A percentile compares a stretch with the other conserved stretches of the same genome.
These are phyloP conservation scores for Physeter macrocephalus DNA, from an alignment of 2,113 vertebrate genomes.

Conservation along the genomic window DNA sequence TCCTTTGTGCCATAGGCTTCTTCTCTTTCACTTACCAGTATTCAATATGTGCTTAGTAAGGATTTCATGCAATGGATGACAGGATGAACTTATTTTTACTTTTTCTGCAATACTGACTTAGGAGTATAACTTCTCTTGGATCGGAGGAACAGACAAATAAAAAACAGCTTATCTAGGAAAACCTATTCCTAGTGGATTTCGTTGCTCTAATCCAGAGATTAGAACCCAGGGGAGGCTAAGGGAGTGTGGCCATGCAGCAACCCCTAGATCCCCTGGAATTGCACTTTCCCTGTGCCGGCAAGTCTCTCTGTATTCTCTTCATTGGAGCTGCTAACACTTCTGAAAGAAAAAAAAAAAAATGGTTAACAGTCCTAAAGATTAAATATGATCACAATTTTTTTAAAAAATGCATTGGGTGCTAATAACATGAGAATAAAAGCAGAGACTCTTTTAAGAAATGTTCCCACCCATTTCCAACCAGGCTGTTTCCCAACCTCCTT, in stretches of 20 bases:
- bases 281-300: neutral
- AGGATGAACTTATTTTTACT: neutral
- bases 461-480: neutral
- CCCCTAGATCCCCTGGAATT: neutral
- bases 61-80: neutral
- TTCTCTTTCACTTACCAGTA: neutral
- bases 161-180: neutral
- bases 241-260: neutral
- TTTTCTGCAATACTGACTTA: neutral
- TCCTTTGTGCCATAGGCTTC: neutral
- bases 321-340: neutral
- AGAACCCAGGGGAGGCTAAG: neutral
- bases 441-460: neutral
- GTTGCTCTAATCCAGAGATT: neutral
- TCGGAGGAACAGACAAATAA: neutral
- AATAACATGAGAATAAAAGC: neutral
- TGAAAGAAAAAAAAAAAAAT: neutral
- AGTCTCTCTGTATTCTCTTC: neutral
- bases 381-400: neutral
- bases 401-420: neutral
- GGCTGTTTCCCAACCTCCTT: neutral
- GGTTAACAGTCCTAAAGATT: neutral
- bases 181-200: neutral
- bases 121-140: neutral
- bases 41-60: neutral